These are phyloP conservation scores for Dione vanillae DNA, from an alignment of 2,888 invertebrate genomes.

Conservation along the genomic window DNA sequence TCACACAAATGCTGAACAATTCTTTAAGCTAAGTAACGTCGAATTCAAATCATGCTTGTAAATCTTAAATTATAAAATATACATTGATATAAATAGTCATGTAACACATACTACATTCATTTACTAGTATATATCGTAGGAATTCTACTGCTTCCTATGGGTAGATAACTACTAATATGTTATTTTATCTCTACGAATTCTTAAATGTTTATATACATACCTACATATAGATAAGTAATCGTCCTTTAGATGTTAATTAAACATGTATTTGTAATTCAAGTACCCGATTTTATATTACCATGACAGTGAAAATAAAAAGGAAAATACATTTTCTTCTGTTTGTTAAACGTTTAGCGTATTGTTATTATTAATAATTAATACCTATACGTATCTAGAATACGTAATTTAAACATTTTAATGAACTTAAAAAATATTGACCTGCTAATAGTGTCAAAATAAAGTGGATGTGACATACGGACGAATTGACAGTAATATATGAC, in stretches of 20 bases:
- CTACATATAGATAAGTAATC: slow-evolving; percentile 14
- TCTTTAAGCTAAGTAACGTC: neutral
- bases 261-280: slow-evolving; percentile 11
- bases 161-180: neutral
- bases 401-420: no score
- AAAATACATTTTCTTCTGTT: no score
- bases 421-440: no score
- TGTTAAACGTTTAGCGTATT: no score
- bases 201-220: neutral
- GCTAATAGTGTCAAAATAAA: no score
- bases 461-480: no score
- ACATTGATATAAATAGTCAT: neutral
- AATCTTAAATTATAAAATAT: neutral
- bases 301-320: no score
- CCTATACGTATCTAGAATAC: no score
- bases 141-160: slow-evolving; percentile 15
- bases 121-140: neutral
- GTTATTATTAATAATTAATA: no score
- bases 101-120: neutral
- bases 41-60: neutral
- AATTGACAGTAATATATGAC: no score
- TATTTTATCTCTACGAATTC: neutral
- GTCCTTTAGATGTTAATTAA: slow-evolving; percentile 20
- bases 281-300: slow-evolving; percentile 17
- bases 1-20: neutral